Evolutionary conservation across 2,797 vertebrate species (phyloP).

Genomic region (Enteromius fasciolatus): DNA sequence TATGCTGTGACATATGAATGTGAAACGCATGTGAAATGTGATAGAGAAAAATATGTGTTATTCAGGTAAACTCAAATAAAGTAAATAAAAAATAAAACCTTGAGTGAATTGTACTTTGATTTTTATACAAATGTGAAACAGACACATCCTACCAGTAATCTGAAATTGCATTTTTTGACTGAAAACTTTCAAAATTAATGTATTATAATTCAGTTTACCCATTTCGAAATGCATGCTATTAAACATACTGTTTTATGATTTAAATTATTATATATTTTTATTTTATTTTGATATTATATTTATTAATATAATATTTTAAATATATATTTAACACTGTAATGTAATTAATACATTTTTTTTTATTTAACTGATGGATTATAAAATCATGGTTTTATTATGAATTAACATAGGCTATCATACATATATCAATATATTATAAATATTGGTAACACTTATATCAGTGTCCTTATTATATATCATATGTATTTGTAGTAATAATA

Average conservation of each 20-base stretch:
- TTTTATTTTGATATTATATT: background rate
- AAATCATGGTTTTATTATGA: background rate
- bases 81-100: background rate
- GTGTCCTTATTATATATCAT: background rate
- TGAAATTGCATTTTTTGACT: background rate
- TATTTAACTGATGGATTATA: background rate
- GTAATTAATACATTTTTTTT: background rate
- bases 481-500: background rate
- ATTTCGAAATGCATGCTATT: background rate
- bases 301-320: background rate
- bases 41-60: background rate
- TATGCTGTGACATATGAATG: background rate
- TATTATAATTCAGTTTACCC: background rate
- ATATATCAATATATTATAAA: too few relatives aligned
- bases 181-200: background rate
- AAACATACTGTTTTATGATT: background rate
- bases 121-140: background rate
- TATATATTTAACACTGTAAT: background rate
- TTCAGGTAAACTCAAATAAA: conserved; percentile 21
- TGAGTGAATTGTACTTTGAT: background rate
- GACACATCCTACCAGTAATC: background rate
- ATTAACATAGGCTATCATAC: too few relatives aligned
- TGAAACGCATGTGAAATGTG: conserved; percentile 11
- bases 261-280: background rate
- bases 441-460: background rate